Evolutionary conservation across 2,888 invertebrate genomes (phyloP).

Genomic region (Magallana nippona): DNA sequence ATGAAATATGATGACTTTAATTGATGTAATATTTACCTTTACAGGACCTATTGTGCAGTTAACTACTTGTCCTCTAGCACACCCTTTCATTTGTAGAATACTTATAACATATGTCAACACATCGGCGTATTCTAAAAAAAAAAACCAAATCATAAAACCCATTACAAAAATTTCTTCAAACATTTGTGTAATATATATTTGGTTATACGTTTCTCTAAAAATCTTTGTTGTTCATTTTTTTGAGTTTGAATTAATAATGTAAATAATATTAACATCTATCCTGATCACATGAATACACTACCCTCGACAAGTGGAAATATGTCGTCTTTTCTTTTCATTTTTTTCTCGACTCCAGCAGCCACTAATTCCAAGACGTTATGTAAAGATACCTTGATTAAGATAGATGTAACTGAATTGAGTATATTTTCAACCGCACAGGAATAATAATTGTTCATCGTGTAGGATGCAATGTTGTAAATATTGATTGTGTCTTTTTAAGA

Average conservation of each 20-base stretch:
- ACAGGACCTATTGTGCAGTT: neutral
- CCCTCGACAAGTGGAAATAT: neutral
- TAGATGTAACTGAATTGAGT: too few species aligned
- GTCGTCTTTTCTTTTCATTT: neutral
- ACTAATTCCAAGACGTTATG: slow-evolving; percentile 9
- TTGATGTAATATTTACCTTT: neutral
- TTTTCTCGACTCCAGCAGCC: neutral
- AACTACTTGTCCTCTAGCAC: neutral
- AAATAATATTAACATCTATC: too few species aligned
- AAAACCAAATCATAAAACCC: neutral
- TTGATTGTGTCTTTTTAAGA: too few species aligned
- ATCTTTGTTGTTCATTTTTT: too few species aligned
- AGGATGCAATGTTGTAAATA: too few species aligned
- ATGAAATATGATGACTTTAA: too few species aligned
- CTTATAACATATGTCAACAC: neutral
- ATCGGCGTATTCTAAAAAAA: neutral
- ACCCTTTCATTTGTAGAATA: neutral
- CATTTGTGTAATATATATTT: too few species aligned
- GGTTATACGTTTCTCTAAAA: too few species aligned
- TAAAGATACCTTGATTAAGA: neutral
- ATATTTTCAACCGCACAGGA: too few species aligned
- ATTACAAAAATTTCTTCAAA: neutral
- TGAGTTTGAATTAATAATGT: too few species aligned
- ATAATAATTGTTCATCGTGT: too few species aligned
- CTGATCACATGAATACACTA: neutral